Evolutionary conservation across 2,113 vertebrate genomes (phyloP).

Genomic region (Tringa solitaria): DNA sequence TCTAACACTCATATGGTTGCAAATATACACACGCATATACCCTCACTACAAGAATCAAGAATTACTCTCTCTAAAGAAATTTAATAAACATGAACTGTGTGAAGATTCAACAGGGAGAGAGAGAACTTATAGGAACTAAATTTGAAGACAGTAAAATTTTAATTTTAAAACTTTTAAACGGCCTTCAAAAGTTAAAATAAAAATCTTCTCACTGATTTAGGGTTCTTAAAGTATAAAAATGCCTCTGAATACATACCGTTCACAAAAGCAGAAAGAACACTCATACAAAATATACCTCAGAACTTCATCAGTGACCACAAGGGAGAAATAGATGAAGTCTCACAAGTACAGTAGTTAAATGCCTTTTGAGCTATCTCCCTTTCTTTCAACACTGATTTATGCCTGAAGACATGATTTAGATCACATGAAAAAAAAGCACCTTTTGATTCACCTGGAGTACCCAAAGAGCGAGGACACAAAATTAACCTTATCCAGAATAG

Average conservation of each 20-base stretch:
- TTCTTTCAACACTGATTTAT: neutral
- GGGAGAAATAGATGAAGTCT: neutral
- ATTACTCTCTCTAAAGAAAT: neutral
- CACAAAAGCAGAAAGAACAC: neutral
- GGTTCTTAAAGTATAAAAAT: neutral
- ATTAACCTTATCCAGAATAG: neutral
- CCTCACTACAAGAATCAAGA: neutral
- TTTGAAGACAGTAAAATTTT: neutral
- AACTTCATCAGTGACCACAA: neutral
- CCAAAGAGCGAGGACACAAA: neutral
- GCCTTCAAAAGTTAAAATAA: conserved; percentile 16
- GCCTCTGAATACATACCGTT: conserved; percentile 20
- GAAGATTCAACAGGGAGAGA: neutral
- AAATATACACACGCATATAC: neutral
- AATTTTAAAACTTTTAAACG: neutral
- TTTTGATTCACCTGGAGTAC: neutral
- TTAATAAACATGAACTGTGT: neutral
- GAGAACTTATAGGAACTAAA: neutral
- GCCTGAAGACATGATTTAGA: neutral
- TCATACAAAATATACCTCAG: neutral
- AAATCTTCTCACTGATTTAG: conserved; percentile 28
- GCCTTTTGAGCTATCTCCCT: neutral
- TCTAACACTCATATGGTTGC: neutral
- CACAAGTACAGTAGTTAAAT: neutral
- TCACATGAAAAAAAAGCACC: neutral